Percentiles rank a stretch among this genome's conserved stretches.
Conservation (phyloP, 2,888 invertebrate species). For the Lasioglossum villosulum region DNA sequence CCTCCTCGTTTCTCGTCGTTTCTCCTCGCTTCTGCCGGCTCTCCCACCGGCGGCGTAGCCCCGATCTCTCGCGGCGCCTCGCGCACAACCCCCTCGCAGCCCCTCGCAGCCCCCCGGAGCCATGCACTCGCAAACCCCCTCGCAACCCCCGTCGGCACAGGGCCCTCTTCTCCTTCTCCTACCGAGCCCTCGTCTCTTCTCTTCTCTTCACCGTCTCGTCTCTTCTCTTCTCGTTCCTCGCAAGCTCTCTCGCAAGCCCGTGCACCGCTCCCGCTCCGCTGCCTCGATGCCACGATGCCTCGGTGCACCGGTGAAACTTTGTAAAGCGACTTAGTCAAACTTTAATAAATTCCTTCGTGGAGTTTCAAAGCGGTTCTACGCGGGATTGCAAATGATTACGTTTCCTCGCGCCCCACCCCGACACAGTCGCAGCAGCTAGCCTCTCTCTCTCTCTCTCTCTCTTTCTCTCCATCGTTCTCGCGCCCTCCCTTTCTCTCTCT, state of each 20-base stretch:
- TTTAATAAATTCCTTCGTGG: constrained; percentile 83
- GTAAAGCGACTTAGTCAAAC: constrained; percentile 83
- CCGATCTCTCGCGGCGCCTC: constrained; percentile 18
- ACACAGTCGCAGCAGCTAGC: background rate
- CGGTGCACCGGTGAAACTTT: constrained; percentile 77
- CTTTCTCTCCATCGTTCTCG: background rate
- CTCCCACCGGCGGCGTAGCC: constrained; percentile 36
- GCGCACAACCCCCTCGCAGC: constrained; percentile 21
- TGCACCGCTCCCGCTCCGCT: constrained; percentile 32
- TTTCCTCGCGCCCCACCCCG: constrained; percentile 66
- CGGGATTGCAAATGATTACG: constrained; percentile 81
- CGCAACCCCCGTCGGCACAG: background rate
- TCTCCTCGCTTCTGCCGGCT: constrained; percentile 8
- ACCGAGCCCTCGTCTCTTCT: background rate
- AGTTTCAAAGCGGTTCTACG: constrained; percentile 81
- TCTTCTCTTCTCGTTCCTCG: constrained; percentile 4
- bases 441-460: background rate
- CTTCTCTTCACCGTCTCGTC: background rate
- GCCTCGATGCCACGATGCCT: constrained; percentile 34
- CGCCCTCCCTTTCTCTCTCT: background rate
- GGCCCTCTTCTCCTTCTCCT: constrained; percentile 16
- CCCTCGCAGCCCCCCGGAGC: background rate
- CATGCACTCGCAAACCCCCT: constrained; percentile 12
- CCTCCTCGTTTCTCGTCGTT: background rate
- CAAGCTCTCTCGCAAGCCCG: constrained; percentile 7